Base-by-base conservation (phyloP, 30 jellyfish, hydroid and myxozoan species). In the Aurelia aurita region DNA sequence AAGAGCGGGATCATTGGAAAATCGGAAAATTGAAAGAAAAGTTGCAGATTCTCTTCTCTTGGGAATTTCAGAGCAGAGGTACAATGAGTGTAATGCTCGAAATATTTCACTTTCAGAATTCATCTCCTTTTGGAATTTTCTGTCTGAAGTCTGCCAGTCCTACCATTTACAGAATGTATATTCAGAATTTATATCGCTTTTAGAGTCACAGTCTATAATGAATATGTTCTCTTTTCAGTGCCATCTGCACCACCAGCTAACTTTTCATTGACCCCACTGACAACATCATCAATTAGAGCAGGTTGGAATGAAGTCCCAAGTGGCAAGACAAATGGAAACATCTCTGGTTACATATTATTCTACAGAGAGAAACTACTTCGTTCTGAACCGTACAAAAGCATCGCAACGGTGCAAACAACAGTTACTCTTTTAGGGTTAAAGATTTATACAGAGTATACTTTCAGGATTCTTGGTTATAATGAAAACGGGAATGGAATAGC, bases 401-500 rank as follows among this genome's bases (percentile, higher is more conserved):
- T 89, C 20, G 97, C 89, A 19, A 76, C 91, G 5, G 64, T 19
- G 11, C n/a, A 65, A 15, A 58, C 74, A 39, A 68, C 1, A 18
- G 77, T 71, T 21, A 72, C 78, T n/a, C 57, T 89, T 19, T 31
- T 23, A 15, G 90, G 87, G 9, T 62, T 89, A 74, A 54, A 69
- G 43, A 69, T 45, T 3, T 74, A n/a, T 74, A 89, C 97, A 1
- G 88, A 74, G 39, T 89, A 89, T 72, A 43, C 80, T 3, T 72
- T 89, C 69, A 53, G 97, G 43, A 74, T 89, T 73, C 76, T 89
- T 10, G 86, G 94, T 3, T 89, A 81, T 82, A 89, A 80, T 44
- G 61, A 73, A 46, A 80, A 80, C 32, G 97, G 97, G 49, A 89
- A 89, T 74, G 97, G 97, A 12, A 60, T 89, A 26, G 94, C 97